phyloP scores from a whole-genome alignment of 2,797 vertebrate genomes.

The Pseudochromis fuscus region DNA sequence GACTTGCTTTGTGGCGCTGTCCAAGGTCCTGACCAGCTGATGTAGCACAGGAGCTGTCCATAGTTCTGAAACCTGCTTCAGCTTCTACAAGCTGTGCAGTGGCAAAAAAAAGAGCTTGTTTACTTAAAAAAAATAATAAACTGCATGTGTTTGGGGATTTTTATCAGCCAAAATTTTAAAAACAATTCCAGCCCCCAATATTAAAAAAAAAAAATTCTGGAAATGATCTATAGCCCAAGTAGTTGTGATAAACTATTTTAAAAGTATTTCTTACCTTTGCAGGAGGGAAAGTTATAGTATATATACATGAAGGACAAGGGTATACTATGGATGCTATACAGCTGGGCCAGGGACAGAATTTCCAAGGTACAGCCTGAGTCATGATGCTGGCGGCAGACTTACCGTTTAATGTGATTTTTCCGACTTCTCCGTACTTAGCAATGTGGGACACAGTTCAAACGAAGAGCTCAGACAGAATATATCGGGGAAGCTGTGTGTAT shows the following conservation, averaged over 20 bases:
- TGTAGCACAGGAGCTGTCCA: conserved; percentile 67
- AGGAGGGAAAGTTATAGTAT: conserved; percentile 29
- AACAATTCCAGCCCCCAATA: background rate
- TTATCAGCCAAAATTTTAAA: background rate
- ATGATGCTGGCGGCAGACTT: conserved; percentile 78
- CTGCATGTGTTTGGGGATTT: background rate
- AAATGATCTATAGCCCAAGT: no score
- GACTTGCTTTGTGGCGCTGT: conserved; percentile 48
- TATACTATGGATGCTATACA: conserved; percentile 45
- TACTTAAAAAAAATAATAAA: background rate
- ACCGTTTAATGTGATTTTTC: conserved; percentile 82
- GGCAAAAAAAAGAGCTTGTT: conserved; percentile 8
- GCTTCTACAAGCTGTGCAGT: conserved; percentile 2
- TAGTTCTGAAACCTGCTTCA: conserved; percentile 61
- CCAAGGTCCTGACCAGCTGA: conserved; percentile 69
- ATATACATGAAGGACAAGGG: conserved; percentile 29
- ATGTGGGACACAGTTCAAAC: conserved; percentile 85
- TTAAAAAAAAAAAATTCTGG: no score
- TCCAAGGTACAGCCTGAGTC: conserved; percentile 75
- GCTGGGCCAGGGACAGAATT: conserved; percentile 61
- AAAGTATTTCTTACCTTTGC: conserved; percentile 13
- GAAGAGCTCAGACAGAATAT: conserved; percentile 83
- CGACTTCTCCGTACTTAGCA: conserved; percentile 81
- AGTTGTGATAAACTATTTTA: conserved; percentile 1
- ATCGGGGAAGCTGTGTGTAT: conserved; percentile 64